Evolutionary conservation across 2,888 invertebrate species (phyloP).

Genomic region (Flexamia atlantica): DNA sequence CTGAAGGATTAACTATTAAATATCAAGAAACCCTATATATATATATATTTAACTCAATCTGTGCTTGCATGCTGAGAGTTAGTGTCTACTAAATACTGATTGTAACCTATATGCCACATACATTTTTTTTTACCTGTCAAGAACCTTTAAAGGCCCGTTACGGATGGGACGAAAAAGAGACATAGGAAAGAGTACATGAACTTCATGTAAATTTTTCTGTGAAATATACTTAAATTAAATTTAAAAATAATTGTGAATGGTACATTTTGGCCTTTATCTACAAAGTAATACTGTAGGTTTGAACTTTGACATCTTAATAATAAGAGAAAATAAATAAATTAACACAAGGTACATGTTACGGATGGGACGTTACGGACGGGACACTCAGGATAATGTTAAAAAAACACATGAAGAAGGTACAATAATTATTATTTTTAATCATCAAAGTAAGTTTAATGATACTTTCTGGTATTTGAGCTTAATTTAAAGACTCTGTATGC

Average conservation of each 20-base stretch:
- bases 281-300: neutral
- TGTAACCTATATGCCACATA: slow-evolving; percentile 45
- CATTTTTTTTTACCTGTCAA: slow-evolving; percentile 24
- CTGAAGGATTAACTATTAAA: slow-evolving; percentile 56
- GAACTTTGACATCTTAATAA: slow-evolving; percentile 14
- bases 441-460: slow-evolving; percentile 18
- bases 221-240: neutral
- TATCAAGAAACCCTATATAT: slow-evolving; percentile 51
- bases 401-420: slow-evolving; percentile 32
- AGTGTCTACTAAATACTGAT: slow-evolving; percentile 42
- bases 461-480: slow-evolving; percentile 26
- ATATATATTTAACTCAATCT: slow-evolving; percentile 41
- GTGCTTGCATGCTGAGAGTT: slow-evolving; percentile 26
- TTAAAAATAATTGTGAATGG: neutral
- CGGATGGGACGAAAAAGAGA: slow-evolving; percentile 50
- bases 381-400: slow-evolving; percentile 45
- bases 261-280: slow-evolving; percentile 8
- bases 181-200: slow-evolving; percentile 40
- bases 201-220: slow-evolving; percentile 35
- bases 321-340: slow-evolving; percentile 2
- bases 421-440: slow-evolving; percentile 26
- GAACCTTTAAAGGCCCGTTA: slow-evolving; percentile 53
- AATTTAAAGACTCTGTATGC: slow-evolving; percentile 47
- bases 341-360: slow-evolving; percentile 32
- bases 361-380: slow-evolving; percentile 36